phyloP scores from a whole-genome alignment of 2,888 invertebrate genomes.

The Xanthia togata region DNA sequence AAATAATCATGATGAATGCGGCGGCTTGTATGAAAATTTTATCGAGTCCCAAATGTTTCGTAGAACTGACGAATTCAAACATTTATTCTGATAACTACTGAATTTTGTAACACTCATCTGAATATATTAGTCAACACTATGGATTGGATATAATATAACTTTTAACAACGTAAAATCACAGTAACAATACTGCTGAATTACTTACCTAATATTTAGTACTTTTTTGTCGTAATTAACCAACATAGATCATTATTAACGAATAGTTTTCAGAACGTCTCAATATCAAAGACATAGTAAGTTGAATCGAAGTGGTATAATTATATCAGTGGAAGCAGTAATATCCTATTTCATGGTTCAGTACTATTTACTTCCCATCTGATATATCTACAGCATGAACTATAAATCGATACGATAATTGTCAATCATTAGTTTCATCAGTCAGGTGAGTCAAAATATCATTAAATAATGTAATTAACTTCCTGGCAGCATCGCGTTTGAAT shows the following conservation, averaged over 20 bases:
- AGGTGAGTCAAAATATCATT: constrained; percentile 64
- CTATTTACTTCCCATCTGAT: constrained; percentile 19
- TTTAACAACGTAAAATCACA: neutral
- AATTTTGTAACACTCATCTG: neutral
- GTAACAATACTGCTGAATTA: no score
- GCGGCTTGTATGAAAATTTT: neutral
- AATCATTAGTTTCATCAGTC: constrained; percentile 67
- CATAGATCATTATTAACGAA: neutral
- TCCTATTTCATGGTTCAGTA: constrained; percentile 32
- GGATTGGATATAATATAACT: neutral
- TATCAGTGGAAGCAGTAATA: constrained; percentile 15
- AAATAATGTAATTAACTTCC: constrained; percentile 66
- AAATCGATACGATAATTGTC: constrained; percentile 61
- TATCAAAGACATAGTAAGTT: neutral
- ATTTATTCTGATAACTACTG: constrained; percentile 10
- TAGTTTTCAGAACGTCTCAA: neutral
- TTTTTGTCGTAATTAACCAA: neutral
- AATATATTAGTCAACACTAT: constrained; percentile 6
- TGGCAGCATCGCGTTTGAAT: constrained; percentile 59
- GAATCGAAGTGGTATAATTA: constrained; percentile 1
- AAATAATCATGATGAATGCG: constrained; percentile 7
- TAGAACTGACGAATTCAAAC: neutral
- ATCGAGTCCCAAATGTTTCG: constrained; percentile 1
- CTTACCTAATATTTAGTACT: neutral
- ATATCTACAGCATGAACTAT: constrained; percentile 16